Evolutionary conservation across 2,113 vertebrate species (phyloP).

Genomic region (Psilopogon haemacephalus): DNA sequence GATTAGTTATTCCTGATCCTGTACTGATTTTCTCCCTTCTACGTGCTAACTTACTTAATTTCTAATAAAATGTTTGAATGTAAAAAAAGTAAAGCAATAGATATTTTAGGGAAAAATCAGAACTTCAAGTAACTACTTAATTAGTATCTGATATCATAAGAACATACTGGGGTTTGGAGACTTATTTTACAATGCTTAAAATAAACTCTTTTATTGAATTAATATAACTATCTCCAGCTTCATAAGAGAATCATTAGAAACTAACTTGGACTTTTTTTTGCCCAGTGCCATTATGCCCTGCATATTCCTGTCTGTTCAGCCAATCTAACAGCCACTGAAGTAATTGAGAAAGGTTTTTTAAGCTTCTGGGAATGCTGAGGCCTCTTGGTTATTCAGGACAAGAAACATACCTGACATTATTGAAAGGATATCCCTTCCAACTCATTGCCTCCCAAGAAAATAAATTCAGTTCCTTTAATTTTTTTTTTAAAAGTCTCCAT

Average conservation of each 20-base stretch:
- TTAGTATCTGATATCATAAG: background rate
- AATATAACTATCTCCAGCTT: background rate
- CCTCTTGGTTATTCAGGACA: background rate
- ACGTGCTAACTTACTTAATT: rapidly evolving
- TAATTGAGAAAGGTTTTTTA: background rate
- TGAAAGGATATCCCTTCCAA: background rate
- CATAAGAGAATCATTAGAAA: background rate
- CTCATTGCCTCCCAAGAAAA: background rate
- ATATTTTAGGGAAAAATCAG: background rate
- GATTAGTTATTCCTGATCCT: background rate
- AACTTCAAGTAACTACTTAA: background rate
- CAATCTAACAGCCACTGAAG: background rate
- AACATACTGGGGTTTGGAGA: rapidly evolving
- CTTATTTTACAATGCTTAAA: background rate
- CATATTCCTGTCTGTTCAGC: background rate
- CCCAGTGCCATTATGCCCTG: rapidly evolving
- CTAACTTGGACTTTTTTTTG: background rate
- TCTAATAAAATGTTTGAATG: background rate
- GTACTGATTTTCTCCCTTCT: background rate
- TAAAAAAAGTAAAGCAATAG: background rate
- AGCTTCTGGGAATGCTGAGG: background rate
- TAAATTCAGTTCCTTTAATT: background rate
- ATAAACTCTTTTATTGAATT: background rate
- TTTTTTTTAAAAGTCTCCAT: too few relatives aligned
- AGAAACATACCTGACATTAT: background rate